Conservation (phyloP, 2,113 vertebrate genomes). For the Heterochromis multidens region DNA sequence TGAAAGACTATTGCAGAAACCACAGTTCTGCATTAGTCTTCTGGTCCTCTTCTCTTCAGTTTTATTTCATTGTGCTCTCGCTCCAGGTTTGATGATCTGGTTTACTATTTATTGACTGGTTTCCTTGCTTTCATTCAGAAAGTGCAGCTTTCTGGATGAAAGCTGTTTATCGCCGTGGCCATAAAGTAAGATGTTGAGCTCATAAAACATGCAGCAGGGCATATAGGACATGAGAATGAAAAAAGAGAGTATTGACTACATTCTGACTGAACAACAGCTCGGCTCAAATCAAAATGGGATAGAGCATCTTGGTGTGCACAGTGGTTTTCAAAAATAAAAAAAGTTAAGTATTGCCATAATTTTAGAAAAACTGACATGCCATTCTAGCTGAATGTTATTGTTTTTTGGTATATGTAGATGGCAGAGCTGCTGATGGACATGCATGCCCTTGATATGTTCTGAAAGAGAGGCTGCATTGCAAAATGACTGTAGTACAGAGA, state of each 20-base stretch:
- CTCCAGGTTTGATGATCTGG: not conserved
- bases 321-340: not conserved
- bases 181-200: not conserved
- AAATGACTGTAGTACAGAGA: not conserved
- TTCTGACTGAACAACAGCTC: not conserved
- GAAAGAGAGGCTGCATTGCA: not conserved
- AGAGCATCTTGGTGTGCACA: too few species aligned
- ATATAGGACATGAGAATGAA: not conserved
- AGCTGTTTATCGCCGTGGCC: not conserved
- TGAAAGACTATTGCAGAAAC: not conserved
- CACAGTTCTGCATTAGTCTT: not conserved
- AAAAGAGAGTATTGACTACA: not conserved
- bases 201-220: not conserved
- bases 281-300: not conserved
- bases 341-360: not conserved
- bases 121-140: not conserved
- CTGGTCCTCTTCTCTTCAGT: not conserved
- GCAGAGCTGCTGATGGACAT: not conserved
- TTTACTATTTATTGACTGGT: not conserved
- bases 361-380: not conserved
- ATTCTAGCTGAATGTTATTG: not conserved
- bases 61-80: not conserved
- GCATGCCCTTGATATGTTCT: not conserved
- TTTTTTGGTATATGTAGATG: not conserved
- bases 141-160: not conserved